Conservation (phyloP, 2,888 invertebrate genomes). For the Drosophila niveifrons region DNA sequence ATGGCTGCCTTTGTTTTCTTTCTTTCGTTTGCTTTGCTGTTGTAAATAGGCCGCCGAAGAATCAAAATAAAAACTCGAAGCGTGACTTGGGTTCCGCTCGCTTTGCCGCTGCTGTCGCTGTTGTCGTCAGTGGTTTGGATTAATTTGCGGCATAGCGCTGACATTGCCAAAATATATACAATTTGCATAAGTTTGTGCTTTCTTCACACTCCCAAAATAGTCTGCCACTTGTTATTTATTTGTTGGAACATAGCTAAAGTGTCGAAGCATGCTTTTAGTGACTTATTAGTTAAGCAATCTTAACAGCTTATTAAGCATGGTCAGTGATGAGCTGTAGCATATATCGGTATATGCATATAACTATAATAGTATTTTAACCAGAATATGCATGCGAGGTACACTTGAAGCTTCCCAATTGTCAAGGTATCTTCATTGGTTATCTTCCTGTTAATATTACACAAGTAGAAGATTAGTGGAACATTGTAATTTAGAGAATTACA, state of each 20-base stretch:
- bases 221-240: constrained; percentile 57
- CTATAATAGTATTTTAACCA: too few species aligned
- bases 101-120: constrained; percentile 14
- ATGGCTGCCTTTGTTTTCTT: constrained; percentile 62
- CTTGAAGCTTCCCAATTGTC: too few species aligned
- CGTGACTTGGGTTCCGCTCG: constrained; percentile 59
- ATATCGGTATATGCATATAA: background rate
- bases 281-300: constrained; percentile 59
- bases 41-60: constrained; percentile 61
- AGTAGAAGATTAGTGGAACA: background rate
- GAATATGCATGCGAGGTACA: too few species aligned
- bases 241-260: constrained; percentile 24
- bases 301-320: constrained; percentile 22
- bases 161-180: constrained; percentile 31
- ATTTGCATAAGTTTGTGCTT: constrained; percentile 24
- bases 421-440: too few species aligned
- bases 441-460: too few species aligned
- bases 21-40: background rate
- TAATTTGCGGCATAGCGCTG: constrained; percentile 50
- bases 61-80: constrained; percentile 49
- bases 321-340: constrained; percentile 15
- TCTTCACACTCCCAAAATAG: background rate
- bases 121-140: constrained; percentile 28
- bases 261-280: constrained; percentile 24
- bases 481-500: background rate